A percentile compares a stretch with the other conserved stretches of the same genome.
Conservation (phyloP, 2,113 vertebrate genomes). For the Calypte anna region DNA sequence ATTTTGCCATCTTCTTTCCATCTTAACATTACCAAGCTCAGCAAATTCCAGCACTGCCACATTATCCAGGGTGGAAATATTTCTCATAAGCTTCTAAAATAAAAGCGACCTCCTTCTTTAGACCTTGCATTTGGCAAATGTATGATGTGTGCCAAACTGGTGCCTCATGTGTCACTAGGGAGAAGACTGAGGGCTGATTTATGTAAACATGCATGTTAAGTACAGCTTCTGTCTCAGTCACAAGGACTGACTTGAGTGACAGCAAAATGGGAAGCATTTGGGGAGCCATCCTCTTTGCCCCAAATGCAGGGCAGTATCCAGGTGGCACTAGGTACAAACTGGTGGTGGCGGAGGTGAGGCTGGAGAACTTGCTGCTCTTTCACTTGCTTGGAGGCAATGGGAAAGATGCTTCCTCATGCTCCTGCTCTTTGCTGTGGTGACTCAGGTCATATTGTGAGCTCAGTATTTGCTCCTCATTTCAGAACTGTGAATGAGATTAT, state of each 20-base stretch:
- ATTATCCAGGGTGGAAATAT: neutral
- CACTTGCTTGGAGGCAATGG: neutral
- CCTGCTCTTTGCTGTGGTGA: conserved; percentile 15
- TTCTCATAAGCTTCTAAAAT: neutral
- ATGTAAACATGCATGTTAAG: neutral
- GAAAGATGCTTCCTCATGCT: neutral
- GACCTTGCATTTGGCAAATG: neutral
- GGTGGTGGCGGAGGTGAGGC: neutral
- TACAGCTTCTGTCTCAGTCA: neutral
- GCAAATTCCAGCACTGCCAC: neutral
- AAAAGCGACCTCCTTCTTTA: neutral
- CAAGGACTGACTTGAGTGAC: neutral
- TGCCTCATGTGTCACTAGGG: neutral
- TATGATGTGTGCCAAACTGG: neutral
- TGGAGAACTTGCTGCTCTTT: neutral
- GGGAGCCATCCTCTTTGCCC: neutral
- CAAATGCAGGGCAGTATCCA: neutral
- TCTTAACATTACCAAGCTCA: neutral
- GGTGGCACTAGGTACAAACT: neutral
- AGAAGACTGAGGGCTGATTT: neutral
- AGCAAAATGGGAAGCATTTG: neutral
- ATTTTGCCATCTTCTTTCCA: conserved; percentile 14
- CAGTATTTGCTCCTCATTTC: neutral
- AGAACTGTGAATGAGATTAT: conserved; percentile 39
- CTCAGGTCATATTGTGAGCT: neutral